Base-by-base conservation (phyloP, 2,113 vertebrate species). In the Lota lota region DNA sequence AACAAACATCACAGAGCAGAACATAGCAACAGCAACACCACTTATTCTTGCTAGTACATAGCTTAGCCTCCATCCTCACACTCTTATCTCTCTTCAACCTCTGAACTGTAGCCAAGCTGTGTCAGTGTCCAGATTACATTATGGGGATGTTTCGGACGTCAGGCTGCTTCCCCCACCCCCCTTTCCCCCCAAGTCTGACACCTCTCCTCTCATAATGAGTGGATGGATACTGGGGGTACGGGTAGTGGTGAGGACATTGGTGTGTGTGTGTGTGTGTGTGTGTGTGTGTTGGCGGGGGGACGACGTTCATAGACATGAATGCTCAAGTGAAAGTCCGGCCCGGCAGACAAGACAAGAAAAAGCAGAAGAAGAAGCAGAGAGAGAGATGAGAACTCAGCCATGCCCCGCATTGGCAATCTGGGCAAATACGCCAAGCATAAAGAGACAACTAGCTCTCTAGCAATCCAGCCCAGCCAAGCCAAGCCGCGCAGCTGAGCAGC, bases 111-210 rank as follows among this genome's bases (percentile, higher is more conserved):
- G n/a, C n/a, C n/a, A n/a, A n/a, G n/a, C n/a, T n/a, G n/a, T n/a
- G n/a, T 89, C 85, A 85, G 76, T 91, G 90, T 89, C 87, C 90
- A 88, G 87, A 93, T 91, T 91, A 91, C 88, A 90, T 90, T 89
- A 90, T 7, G 28, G 77, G 88, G 83, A 73, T 90, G 84, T 78
- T 84, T 86, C 83, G 70, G 83, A 76, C 77, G 70, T 86, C 83
- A 85, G 83, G 76, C 87, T 59, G 17, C 28, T 7, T 33, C 28
- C 28, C 28, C 28, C 28, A 33, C 28, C 28, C 28, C 7, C 28
- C 28, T 56, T 6, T 57, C 87, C 86, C 86, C 83, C 74, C 68
- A 64, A 78, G 79, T 83, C 89, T 91, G 88, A 91, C 90, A 91
- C 88, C 89, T 84, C 89, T 89, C 70, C 82, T 75, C 87, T 82